These are phyloP conservation scores for Gari tellinella DNA, from an alignment of 2,888 invertebrate genomes.

Conservation along the genomic window DNA sequence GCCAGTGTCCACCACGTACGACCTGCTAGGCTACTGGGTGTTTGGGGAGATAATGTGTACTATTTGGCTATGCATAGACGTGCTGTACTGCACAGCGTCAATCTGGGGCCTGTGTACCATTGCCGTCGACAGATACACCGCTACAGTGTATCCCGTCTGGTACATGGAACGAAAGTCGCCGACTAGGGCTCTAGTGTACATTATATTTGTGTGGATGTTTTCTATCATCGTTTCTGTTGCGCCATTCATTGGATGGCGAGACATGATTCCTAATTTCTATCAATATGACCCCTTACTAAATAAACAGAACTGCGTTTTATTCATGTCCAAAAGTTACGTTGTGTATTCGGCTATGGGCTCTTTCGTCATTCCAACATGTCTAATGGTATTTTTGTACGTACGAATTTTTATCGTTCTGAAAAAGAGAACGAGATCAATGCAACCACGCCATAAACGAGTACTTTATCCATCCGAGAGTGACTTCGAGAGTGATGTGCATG, in stretches of 20 bases:
- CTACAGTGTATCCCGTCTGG: slow-evolving; percentile 84
- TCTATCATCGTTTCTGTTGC: slow-evolving; percentile 83
- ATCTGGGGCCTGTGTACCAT: slow-evolving; percentile 84
- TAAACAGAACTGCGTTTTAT: slow-evolving; percentile 81
- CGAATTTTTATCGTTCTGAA: slow-evolving; percentile 82
- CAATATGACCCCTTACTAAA: slow-evolving; percentile 69
- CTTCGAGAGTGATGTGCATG: slow-evolving; percentile 61
- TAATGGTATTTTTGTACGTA: slow-evolving; percentile 83
- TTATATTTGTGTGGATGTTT: slow-evolving; percentile 83
- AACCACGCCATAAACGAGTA: slow-evolving; percentile 58
- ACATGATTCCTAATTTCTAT: slow-evolving; percentile 76
- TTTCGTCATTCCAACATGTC: slow-evolving; percentile 82
- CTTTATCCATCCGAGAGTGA: slow-evolving; percentile 64
- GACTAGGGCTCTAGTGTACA: slow-evolving; percentile 80
- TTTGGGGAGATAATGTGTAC: slow-evolving; percentile 82
- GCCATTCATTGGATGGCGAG: slow-evolving; percentile 82
- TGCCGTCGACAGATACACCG: slow-evolving; percentile 84
- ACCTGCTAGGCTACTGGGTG: slow-evolving; percentile 83
- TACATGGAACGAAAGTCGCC: slow-evolving; percentile 82
- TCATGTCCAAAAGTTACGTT: slow-evolving; percentile 82
- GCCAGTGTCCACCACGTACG: slow-evolving; percentile 82
- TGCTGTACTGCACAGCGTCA: slow-evolving; percentile 84
- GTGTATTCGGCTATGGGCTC: slow-evolving; percentile 84
- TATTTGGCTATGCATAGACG: slow-evolving; percentile 82
- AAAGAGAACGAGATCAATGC: slow-evolving; percentile 74